Evolutionary conservation across 1,140 invertebrate species (phyloP).

Genomic region (silkworm (Bombyx mori)): DNA sequence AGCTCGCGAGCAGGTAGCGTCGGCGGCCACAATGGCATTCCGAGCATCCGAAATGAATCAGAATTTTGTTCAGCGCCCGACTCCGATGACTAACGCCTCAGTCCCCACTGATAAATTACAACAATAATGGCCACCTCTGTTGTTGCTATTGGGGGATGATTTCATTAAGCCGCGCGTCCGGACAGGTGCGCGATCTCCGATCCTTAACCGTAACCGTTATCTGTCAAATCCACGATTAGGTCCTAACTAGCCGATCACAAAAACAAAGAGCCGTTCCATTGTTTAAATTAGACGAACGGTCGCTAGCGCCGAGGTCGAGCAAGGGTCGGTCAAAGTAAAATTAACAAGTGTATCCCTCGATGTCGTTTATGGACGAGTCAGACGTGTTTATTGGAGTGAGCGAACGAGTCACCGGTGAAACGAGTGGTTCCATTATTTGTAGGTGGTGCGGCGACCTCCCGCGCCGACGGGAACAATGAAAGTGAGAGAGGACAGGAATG

Average conservation of each 20-base stretch:
- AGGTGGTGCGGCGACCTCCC: constrained; percentile 58
- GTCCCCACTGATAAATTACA: constrained; percentile 47
- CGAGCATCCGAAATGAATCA: constrained; percentile 62
- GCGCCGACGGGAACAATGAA: constrained; percentile 64
- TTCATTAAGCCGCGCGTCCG: constrained; percentile 37
- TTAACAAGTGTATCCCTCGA: constrained; percentile 40
- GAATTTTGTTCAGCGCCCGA: constrained; percentile 33
- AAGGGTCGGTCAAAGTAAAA: constrained; percentile 12
- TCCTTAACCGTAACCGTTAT: constrained; percentile 21
- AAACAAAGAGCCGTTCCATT: constrained; percentile 1
- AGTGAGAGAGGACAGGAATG: constrained; percentile 67
- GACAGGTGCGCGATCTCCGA: constrained; percentile 27
- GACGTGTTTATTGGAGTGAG: constrained; percentile 56
- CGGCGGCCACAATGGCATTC: constrained; percentile 58
- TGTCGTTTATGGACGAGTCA: constrained; percentile 48
- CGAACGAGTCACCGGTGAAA: constrained; percentile 45
- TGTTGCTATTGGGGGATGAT: constrained; percentile 50
- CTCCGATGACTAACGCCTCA: constrained; percentile 29
- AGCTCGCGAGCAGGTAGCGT: constrained; percentile 37
- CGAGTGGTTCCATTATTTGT: constrained; percentile 61
- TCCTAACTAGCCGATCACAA: constrained; percentile 11
- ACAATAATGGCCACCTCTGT: constrained; percentile 43
- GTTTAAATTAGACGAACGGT: neutral
- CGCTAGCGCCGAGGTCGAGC: neutral
- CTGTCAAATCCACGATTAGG: constrained; percentile 29